Percentiles rank a stretch among this genome's conserved stretches.
These are phyloP conservation scores for Drosophila fuyamai DNA, from an alignment of 1,140 invertebrate species.

Conservation along the genomic window DNA sequence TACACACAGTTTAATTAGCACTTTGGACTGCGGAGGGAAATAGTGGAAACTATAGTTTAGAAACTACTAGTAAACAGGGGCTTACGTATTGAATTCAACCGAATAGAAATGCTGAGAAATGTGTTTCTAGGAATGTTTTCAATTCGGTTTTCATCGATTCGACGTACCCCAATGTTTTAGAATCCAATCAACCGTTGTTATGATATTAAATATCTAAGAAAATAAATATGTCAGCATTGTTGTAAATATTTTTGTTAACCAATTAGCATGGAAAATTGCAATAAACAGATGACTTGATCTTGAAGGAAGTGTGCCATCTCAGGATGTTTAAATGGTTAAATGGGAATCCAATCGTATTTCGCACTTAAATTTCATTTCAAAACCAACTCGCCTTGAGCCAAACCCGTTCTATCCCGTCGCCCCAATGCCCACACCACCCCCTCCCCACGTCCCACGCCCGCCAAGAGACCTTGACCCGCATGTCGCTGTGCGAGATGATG, in stretches of 20 bases:
- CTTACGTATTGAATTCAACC: not conserved
- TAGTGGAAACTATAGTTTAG: conserved; percentile 4
- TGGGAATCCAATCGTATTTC: not conserved
- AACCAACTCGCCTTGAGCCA: conserved; percentile 27
- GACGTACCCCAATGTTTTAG: too few species aligned
- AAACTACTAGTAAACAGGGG: not conserved
- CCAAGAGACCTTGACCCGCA: conserved; percentile 58
- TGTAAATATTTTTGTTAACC: not conserved
- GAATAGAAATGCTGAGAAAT: conserved; percentile 4
- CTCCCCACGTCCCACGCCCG: conserved; percentile 7
- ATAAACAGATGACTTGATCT: not conserved
- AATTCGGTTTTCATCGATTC: too few species aligned
- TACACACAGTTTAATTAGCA: conserved; percentile 72
- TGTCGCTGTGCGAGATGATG: conserved; percentile 22
- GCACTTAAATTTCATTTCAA: not conserved
- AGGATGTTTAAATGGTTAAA: not conserved
- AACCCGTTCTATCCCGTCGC: conserved; percentile 26
- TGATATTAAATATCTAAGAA: not conserved
- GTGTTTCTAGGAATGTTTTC: not conserved
- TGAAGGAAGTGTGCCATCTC: not conserved
- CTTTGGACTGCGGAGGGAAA: conserved; percentile 2
- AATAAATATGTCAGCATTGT: not conserved
- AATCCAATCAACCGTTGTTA: not conserved
- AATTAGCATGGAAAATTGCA: too few species aligned
- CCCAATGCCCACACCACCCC: not conserved